A percentile compares a stretch with the other conserved stretches of the same genome.
Evolutionary conservation across 2,888 invertebrate genomes (phyloP).

Genomic region (Hirtodrosophila duncani): DNA sequence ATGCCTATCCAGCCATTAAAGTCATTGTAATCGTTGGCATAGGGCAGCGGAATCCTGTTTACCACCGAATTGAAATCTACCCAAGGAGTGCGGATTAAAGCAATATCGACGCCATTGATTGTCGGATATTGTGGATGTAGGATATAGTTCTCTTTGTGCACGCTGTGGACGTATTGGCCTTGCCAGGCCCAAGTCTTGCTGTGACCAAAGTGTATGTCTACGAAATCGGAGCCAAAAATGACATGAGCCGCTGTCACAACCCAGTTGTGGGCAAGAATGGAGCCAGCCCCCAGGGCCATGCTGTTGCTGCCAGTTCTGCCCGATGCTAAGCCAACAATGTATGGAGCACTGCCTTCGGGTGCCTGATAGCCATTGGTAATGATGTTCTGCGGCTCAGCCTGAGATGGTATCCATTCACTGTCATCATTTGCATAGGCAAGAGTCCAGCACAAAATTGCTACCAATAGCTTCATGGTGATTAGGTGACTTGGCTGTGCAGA

Average conservation of each 20-base stretch:
- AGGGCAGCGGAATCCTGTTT: slow-evolving; percentile 45
- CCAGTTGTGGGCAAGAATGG: slow-evolving; percentile 24
- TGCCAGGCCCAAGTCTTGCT: slow-evolving; percentile 46
- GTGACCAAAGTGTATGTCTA: slow-evolving; percentile 51
- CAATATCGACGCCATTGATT: slow-evolving; percentile 53
- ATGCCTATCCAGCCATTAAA: slow-evolving; percentile 63
- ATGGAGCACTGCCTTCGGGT: slow-evolving; percentile 43
- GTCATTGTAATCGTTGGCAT: slow-evolving; percentile 28
- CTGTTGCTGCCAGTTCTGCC: slow-evolving; percentile 22
- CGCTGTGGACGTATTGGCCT: slow-evolving; percentile 37
- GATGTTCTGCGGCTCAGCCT: slow-evolving; percentile 3
- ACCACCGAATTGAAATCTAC: slow-evolving; percentile 38
- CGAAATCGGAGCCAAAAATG: slow-evolving; percentile 31
- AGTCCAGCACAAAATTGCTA: slow-evolving; percentile 6
- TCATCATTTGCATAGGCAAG: slow-evolving; percentile 9
- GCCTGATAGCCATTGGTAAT: slow-evolving; percentile 62
- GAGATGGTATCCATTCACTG: neutral
- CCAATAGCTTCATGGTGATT: slow-evolving; percentile 18
- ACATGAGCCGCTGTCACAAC: slow-evolving; percentile 29
- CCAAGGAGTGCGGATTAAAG: slow-evolving; percentile 54
- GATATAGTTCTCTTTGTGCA: slow-evolving; percentile 47
- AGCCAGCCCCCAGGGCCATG: slow-evolving; percentile 26
- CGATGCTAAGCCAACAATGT: slow-evolving; percentile 52
- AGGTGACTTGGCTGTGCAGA: neutral
- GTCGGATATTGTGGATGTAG: slow-evolving; percentile 45